A percentile compares a stretch with the other conserved stretches of the same genome.
Conservation (phyloP, 2,888 invertebrate species). For the Coelinius sp. region DNA sequence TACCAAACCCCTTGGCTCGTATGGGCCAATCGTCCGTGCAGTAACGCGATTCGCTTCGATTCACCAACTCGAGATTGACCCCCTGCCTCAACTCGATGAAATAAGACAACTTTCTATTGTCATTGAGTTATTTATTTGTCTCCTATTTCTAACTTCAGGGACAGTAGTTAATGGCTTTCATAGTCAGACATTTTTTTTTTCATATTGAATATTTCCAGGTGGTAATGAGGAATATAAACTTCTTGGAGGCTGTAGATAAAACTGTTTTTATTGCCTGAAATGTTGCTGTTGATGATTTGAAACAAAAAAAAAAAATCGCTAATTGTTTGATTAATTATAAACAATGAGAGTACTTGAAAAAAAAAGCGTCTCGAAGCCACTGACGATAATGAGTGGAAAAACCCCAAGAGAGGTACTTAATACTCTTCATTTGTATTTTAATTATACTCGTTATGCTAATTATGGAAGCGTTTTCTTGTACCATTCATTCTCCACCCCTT, state of each 20-base stretch:
- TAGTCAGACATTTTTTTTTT: conserved; percentile 28
- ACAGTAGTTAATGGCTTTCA: conserved; percentile 30
- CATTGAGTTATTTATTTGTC: conserved; percentile 38
- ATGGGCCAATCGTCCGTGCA: conserved; percentile 50
- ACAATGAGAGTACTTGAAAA: conserved; percentile 49
- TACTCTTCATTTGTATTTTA: conserved; percentile 82
- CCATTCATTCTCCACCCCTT: conserved; percentile 30
- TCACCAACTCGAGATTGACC: conserved; percentile 39
- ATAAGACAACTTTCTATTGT: conserved; percentile 27
- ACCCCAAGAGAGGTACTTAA: conserved; percentile 73
- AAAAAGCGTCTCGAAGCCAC: conserved; percentile 26
- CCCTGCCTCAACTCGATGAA: conserved; percentile 21
- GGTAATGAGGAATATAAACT: no score
- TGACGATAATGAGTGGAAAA: conserved; percentile 67
- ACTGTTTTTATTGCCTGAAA: not conserved
- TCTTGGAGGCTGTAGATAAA: not conserved
- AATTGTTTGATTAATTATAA: conserved; percentile 47
- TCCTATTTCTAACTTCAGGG: conserved; percentile 25
- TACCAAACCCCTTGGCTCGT: conserved; percentile 34
- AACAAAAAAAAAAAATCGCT: conserved; percentile 30
- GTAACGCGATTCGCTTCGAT: conserved; percentile 49
- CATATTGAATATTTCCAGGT: not conserved
- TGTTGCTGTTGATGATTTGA: conserved; percentile 20
- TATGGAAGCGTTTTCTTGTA: conserved; percentile 66
- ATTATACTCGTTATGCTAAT: conserved; percentile 79